Base-by-base conservation (phyloP, 1,140 invertebrate genomes). In the Sycophila sp. region DNA sequence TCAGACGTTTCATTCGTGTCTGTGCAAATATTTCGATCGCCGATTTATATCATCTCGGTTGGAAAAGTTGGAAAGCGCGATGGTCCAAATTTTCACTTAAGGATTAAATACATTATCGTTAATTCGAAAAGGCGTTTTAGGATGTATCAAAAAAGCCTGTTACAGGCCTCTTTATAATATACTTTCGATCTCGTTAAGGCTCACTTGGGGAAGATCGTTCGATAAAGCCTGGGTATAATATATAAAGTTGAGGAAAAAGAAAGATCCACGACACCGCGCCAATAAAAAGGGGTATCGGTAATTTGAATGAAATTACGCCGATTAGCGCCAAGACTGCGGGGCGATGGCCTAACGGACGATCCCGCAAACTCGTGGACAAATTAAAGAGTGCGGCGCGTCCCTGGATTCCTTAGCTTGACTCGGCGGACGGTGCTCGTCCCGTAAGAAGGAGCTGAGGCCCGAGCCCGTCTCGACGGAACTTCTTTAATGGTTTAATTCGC, bases 401-500 rank as follows among this genome's bases (percentile, higher is more conserved):
- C 22, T 71, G 22, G n/a, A n/a, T n/a, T n/a, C n/a, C n/a, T n/a
- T n/a, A n/a, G n/a, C n/a, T n/a, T n/a, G n/a, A n/a, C n/a, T n/a
- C n/a, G n/a, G n/a, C n/a, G n/a, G n/a, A n/a, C n/a, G 32, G 24
- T 34, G n/a, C 22, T 59, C 42, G 7, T 11, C 42, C 28, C n/a
- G n/a, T n/a, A n/a, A n/a, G n/a, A n/a, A n/a, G n/a, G n/a, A n/a
- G n/a, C n/a, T n/a, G n/a, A n/a, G n/a, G n/a, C n/a, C n/a, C n/a
- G n/a, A 10, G 42, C 6, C 15, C 19, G 2, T 10, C n/a, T 73
- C 70, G 71, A 72, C 67, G 69, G 55, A 63, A 69, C 71, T 69
- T 74, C 74, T 76, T n/a, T 78, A 80, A 78, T 78, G 76, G 69
- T 81, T 79, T 80, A 79, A 80, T 78, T 79, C 76, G 74, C 73